These are phyloP conservation scores for Tor tambroides DNA, from an alignment of 2,113 vertebrate species.

Conservation along the genomic window DNA sequence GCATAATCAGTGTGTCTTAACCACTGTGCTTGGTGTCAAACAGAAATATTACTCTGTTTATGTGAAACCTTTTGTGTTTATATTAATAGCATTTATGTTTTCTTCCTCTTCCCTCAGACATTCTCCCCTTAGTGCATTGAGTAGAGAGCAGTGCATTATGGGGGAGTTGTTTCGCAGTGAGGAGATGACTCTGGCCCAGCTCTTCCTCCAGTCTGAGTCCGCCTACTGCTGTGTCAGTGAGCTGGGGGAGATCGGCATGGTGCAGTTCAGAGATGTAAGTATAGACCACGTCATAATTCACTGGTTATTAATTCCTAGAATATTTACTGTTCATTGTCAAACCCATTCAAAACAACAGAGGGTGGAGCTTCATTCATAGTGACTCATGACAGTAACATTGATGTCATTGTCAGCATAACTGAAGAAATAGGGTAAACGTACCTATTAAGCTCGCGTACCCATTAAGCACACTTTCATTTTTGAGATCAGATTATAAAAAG, in stretches of 20 bases:
- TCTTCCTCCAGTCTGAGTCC: slow-evolving; percentile 96
- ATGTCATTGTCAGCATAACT: not conserved
- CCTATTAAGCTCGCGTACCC: too few species aligned
- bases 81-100: not conserved
- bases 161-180: slow-evolving; percentile 97
- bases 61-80: not conserved
- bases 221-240: slow-evolving; percentile 98
- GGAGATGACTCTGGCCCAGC: slow-evolving; percentile 98
- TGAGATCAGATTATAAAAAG: too few species aligned
- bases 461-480: too few species aligned
- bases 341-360: not conserved
- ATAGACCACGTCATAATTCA: not conserved
- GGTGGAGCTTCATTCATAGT: not conserved
- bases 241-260: slow-evolving; percentile 95
- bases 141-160: slow-evolving; percentile 75
- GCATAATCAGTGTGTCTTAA: not conserved
- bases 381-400: slow-evolving; percentile 2
- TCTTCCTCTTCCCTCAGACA: not conserved
- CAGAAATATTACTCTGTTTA: not conserved
- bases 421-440: too few species aligned
- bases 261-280: slow-evolving; percentile 98
- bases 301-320: not conserved
- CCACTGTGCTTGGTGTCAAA: not conserved
- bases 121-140: slow-evolving; percentile 31
- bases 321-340: not conserved